A percentile compares a stretch with the other conserved stretches of the same genome.
These are phyloP conservation scores for Eurystomus gularis DNA, from an alignment of 2,113 vertebrate species.

Conservation along the genomic window DNA sequence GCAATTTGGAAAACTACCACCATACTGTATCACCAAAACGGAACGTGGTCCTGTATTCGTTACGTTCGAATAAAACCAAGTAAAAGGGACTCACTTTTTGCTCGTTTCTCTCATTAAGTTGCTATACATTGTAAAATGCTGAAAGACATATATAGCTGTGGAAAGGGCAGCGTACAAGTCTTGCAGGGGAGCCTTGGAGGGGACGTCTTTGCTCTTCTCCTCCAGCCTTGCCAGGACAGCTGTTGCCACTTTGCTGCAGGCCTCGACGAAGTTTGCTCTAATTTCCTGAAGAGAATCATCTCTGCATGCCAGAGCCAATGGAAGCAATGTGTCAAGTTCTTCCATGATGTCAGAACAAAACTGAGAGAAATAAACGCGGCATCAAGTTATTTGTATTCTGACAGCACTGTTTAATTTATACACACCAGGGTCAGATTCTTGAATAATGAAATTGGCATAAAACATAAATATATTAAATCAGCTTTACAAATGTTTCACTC, in stretches of 20 bases:
- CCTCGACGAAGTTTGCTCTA: constrained; percentile 85
- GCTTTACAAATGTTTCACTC: constrained; percentile 36
- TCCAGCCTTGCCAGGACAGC: constrained; percentile 82
- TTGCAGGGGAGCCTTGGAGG: constrained; percentile 79
- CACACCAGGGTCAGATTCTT: constrained; percentile 18
- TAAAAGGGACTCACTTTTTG: constrained; percentile 78
- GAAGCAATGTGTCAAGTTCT: constrained; percentile 88
- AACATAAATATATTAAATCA: constrained; percentile 39
- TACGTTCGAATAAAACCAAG: not conserved
- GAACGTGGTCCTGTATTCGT: not conserved
- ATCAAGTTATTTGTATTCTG: constrained; percentile 65
- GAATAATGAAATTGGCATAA: constrained; percentile 56
- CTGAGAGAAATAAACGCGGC: constrained; percentile 75
- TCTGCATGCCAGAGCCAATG: constrained; percentile 86
- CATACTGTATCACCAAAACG: not conserved
- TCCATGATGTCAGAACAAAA: constrained; percentile 89
- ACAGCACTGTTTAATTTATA: constrained; percentile 56
- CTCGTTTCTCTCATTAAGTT: constrained; percentile 78
- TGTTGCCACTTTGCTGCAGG: constrained; percentile 81
- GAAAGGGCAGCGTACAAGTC: constrained; percentile 81
- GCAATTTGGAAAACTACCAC: not conserved
- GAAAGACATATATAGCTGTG: constrained; percentile 78
- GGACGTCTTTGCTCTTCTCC: constrained; percentile 82
- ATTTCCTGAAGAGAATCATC: constrained; percentile 86
- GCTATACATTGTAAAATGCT: constrained; percentile 81